phyloP scores from a whole-genome alignment of 2,888 invertebrate genomes.

The Nephrotoma flavescens region DNA sequence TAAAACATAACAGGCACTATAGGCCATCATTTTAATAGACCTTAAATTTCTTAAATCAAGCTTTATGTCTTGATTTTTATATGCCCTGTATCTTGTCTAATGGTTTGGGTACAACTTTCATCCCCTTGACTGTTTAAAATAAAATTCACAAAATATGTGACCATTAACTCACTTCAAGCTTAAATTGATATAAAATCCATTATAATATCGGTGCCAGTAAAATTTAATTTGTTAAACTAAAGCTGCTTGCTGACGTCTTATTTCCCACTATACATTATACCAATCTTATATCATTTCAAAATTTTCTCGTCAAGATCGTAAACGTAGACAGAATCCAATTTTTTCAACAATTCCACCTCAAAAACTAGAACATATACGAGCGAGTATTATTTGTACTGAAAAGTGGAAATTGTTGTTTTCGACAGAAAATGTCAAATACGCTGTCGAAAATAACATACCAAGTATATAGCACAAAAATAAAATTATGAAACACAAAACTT shows the following conservation, averaged over 20 bases:
- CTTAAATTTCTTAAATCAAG: too few relatives aligned
- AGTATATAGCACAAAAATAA: not conserved
- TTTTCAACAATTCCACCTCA: not conserved
- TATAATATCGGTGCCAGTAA: too few relatives aligned
- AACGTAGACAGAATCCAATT: not conserved
- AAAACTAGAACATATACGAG: not conserved
- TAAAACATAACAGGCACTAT: too few relatives aligned
- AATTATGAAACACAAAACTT: not conserved
- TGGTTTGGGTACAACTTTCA: too few relatives aligned
- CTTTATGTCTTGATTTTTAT: fast-evolving
- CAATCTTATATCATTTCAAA: not conserved
- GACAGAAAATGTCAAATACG: not conserved
- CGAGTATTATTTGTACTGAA: not conserved
- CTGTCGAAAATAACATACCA: not conserved
- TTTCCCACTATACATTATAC: not conserved
- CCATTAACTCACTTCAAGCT: too few relatives aligned
- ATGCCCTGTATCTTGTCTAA: too few relatives aligned
- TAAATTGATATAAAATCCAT: too few relatives aligned
- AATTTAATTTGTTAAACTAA: not conserved
- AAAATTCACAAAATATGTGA: too few relatives aligned
- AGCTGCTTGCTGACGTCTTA: not conserved
- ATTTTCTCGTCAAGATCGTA: not conserved
- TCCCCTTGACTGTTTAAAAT: too few relatives aligned
- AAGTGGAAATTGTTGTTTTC: not conserved
- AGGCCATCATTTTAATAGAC: too few relatives aligned